Evolutionary conservation across 2,888 invertebrate species (phyloP).

Genomic region (Leptothorax acervorum): DNA sequence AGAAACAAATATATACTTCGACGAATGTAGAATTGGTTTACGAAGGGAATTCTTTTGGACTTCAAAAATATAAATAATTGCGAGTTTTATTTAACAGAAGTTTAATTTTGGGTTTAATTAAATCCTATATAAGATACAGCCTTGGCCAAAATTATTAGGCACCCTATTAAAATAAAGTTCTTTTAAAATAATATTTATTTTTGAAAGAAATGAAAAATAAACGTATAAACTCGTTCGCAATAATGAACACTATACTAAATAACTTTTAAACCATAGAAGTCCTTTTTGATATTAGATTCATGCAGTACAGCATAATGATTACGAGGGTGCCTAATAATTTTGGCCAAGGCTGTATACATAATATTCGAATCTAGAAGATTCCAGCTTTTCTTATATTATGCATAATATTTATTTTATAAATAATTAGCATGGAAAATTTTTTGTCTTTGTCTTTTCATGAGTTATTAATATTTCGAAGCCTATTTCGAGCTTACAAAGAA

Average conservation of each 20-base stretch:
- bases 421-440: not conserved
- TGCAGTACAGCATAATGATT: too few species aligned
- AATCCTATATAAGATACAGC: not conserved
- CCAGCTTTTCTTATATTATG: not conserved
- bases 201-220: too few species aligned
- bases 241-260: too few species aligned
- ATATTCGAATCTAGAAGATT: not conserved
- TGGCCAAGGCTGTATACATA: not conserved
- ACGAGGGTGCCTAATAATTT: too few species aligned
- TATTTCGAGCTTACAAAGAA: not conserved
- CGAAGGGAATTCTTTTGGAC: not conserved
- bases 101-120: constrained; percentile 12
- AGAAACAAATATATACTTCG: not conserved
- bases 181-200: too few species aligned
- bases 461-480: not conserved
- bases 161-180: too few species aligned
- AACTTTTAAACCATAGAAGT: too few species aligned
- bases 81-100: not conserved
- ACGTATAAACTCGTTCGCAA: too few species aligned
- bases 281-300: too few species aligned
- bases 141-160: too few species aligned
- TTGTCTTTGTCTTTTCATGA: not conserved
- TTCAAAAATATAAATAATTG: not conserved
- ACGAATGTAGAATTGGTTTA: not conserved
- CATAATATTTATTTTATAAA: not conserved